Percentiles rank a stretch among this genome's conserved stretches.
These are phyloP conservation scores for Corythoichthys intestinalis DNA, from an alignment of 2,113 vertebrate genomes.

Conservation along the genomic window DNA sequence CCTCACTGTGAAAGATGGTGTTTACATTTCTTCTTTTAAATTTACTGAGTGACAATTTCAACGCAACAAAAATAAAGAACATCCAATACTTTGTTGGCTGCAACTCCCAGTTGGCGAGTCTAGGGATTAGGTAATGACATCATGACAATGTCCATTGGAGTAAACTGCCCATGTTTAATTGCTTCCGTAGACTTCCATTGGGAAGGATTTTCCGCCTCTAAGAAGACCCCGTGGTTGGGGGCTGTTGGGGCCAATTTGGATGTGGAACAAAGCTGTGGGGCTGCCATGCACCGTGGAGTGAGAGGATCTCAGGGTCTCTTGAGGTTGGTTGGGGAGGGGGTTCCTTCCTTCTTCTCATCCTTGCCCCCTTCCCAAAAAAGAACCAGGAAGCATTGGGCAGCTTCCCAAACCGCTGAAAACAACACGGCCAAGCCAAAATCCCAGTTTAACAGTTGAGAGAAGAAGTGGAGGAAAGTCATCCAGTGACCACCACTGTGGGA, in stretches of 20 bases:
- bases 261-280: constrained; percentile 60
- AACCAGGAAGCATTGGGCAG: constrained; percentile 54
- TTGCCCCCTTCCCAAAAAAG: constrained; percentile 34
- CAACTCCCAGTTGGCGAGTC: constrained; percentile 26
- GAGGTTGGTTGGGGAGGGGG: constrained; percentile 16
- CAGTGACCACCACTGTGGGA: constrained; percentile 72
- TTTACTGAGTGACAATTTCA: background rate
- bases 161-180: constrained; percentile 72
- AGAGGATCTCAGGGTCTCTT: constrained; percentile 27
- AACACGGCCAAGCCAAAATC: constrained; percentile 55
- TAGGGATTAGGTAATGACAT: constrained; percentile 59
- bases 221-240: constrained; percentile 41
- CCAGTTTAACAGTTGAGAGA: constrained; percentile 42
- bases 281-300: constrained; percentile 36
- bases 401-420: constrained; percentile 67
- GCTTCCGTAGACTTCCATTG: constrained; percentile 53
- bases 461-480: constrained; percentile 61
- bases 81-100: constrained; percentile 16
- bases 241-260: constrained; percentile 43
- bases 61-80: constrained; percentile 11
- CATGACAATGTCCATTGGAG: constrained; percentile 69
- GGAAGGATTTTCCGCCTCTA: constrained; percentile 65
- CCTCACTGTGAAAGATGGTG: too few species aligned
- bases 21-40: too few species aligned
- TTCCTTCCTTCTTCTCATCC: constrained; percentile 10